Evolutionary conservation across 2,113 vertebrate genomes (phyloP).

Genomic region (Thunnus maccoyii): DNA sequence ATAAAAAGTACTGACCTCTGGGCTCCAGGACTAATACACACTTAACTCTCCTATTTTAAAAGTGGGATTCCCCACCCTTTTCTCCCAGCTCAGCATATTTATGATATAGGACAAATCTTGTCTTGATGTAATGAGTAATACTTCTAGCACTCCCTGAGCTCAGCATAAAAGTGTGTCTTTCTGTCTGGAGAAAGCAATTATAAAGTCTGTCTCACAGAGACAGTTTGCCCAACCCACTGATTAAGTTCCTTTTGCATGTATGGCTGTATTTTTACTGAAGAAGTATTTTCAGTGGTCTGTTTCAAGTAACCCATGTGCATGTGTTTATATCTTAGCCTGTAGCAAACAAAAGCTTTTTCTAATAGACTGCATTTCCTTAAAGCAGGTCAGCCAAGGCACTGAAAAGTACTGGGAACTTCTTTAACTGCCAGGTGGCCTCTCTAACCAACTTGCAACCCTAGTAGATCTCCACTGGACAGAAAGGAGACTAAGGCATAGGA

Average conservation of each 20-base stretch:
- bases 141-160: conserved; percentile 54
- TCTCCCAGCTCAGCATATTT: conserved; percentile 59
- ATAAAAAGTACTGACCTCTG: conserved; percentile 11
- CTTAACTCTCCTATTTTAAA: conserved; percentile 39
- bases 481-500: neutral
- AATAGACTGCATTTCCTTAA: neutral
- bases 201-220: conserved; percentile 43
- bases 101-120: conserved; percentile 52
- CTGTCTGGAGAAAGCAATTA: conserved; percentile 61
- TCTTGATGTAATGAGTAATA: conserved; percentile 61
- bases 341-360: neutral
- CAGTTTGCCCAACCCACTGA: conserved; percentile 23
- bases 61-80: conserved; percentile 13
- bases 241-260: conserved; percentile 13
- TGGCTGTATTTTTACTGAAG: neutral
- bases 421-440: neutral
- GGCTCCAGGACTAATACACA: conserved; percentile 17
- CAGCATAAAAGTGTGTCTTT: conserved; percentile 62
- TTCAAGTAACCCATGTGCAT: neutral
- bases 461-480: neutral
- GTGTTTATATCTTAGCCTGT: neutral
- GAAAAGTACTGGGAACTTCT: neutral
- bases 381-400: too few relatives aligned
- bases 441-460: neutral
- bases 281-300: neutral